Evolutionary conservation across 2,888 invertebrate genomes (phyloP), one percentile per base, ranked within the genome.

Genomic region (Xestia ashworthii): DNA sequence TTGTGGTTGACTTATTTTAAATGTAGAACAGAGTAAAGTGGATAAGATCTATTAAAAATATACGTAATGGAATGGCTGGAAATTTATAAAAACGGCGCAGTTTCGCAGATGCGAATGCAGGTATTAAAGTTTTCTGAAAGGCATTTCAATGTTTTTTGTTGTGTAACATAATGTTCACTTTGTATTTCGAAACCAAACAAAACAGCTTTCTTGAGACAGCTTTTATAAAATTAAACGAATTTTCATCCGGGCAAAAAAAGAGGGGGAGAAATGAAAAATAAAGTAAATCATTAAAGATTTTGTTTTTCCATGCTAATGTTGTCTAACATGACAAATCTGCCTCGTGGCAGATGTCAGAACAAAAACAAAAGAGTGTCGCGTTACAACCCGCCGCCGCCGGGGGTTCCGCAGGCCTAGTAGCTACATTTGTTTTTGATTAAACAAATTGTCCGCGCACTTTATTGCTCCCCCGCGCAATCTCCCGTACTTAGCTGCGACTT

Each of bases 401-500:
- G 81, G 86, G 80, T 78, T 87, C 75, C 71, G 80, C 55, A 91
- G 91, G 92, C 92, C 93, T 93, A 74, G 41, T 66, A 82, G 69
- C 80, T 81, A 94, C 95, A 94, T 96, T 95, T 95, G 94, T 96
- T 96, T 96, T 96, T 96, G 96, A 96, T 96, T 96, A 96, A 96
- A 96, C 95, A 96, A 96, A 96, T 96, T 96, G 96, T 94, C 93
- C 93, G 93, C 93, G 83, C 93, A 93, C 92, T 96, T 96, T 96
- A 96, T 96, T 91, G 93, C 91, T 93, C 96, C 94, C 95, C 84
- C 72, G 94, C 90, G 95, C 90, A 89, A 88, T 87, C 80, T 86
- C 86, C 88, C 92, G 91, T 91, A 89, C 92, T 93, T 92, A 90
- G 92, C 91, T 92, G 90, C 74, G 89, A 92, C 90, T 89, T 90